Percentiles rank a stretch among this genome's conserved stretches.
Evolutionary conservation across 2,797 vertebrate genomes (phyloP).

Genomic region (Eremophila alpestris): DNA sequence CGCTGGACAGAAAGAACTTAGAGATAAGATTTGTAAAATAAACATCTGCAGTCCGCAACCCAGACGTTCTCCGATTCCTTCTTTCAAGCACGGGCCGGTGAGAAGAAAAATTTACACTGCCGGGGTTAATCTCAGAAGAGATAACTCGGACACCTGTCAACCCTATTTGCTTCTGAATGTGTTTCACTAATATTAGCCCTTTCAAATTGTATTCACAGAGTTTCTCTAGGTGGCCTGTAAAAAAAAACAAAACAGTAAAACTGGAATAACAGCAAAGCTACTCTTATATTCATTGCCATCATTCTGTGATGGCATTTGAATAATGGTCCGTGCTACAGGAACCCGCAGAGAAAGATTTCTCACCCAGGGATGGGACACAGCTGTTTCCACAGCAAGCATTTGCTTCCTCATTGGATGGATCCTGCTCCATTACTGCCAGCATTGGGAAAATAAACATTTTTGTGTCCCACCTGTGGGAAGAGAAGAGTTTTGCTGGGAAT

Average conservation of each 20-base stretch:
- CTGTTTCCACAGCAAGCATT: neutral
- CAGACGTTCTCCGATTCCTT: too few species aligned
- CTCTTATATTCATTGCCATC: neutral
- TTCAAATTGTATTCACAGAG: neutral
- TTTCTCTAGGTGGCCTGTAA: neutral
- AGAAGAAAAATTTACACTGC: too few species aligned
- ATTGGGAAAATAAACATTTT: neutral
- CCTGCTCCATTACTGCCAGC: neutral
- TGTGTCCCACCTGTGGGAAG: neutral
- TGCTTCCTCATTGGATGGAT: neutral
- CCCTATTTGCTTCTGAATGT: neutral
- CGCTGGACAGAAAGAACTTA: too few species aligned
- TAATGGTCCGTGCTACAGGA: neutral
- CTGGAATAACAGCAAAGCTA: too few species aligned
- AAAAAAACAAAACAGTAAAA: too few species aligned
- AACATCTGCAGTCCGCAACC: too few species aligned
- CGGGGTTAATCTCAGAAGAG: too few species aligned
- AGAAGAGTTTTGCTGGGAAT: neutral
- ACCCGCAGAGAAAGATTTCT: neutral
- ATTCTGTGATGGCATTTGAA: neutral
- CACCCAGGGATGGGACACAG: neutral
- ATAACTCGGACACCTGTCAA: too few species aligned
- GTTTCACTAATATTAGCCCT: neutral
- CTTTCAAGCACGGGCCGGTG: too few species aligned
- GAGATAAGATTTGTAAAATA: too few species aligned